Evolutionary conservation across 1,140 invertebrate species (phyloP), one percentile per base, ranked within the genome.

Genomic region (Carposina sasakii): DNA sequence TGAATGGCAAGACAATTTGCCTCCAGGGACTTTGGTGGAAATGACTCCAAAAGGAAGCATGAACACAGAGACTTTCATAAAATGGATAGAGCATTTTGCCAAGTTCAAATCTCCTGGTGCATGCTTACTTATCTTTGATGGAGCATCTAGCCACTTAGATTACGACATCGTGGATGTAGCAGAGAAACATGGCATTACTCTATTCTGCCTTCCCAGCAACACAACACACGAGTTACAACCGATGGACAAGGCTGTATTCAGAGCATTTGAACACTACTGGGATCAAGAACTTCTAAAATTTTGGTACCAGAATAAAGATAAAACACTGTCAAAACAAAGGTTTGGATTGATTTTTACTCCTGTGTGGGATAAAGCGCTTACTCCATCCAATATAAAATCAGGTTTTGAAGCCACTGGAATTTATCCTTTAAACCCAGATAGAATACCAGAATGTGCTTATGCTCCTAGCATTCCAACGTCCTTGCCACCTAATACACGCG

Each of bases 1-100:
- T 19, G 37, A 52, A 84, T 82, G 74, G 81, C 60, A 83, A 82
- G 75, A 48, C 87, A 76, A 57, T 64, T 76, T 16, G 62, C 81
- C 6, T 4, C 5, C 5, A 5, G 31, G 31, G 15, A 9, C 6
- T 6, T 5, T 8, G 8, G 31, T 15, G 4, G 8, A 34, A 15
- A 34, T 34, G 31, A 34, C 31, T 9, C 31, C 31, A 9, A 34
- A 34, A 15, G 31, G 31, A 34, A 34, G 31, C 15, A 34, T 34
- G 31, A 34, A 34, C 13, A 34, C 15, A 6, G 31, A 6, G 4
- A 15, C 13, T 6, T 34, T 34, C 15, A 15, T 34, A 9, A 13
- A 34, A 9, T 34, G 31, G 31, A 34, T 34, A 15, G 8, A 34
- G 8, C 31, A 34, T 34, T 13, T 34, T 8, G 31, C 31, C 6